phyloP scores from a whole-genome alignment of 2,797 vertebrate genomes.

The Tarsius wallacei region DNA sequence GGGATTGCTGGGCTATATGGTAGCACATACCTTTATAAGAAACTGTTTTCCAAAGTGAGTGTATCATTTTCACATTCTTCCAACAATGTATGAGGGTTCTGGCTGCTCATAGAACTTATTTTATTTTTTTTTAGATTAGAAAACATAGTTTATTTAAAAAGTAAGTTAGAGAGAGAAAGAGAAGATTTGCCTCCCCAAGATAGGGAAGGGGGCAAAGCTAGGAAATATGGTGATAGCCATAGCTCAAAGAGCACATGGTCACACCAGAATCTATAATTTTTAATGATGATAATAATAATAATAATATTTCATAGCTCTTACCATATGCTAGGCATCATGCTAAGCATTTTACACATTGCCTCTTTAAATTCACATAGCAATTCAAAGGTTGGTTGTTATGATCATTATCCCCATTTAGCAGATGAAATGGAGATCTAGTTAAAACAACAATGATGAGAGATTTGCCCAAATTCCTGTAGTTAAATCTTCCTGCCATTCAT shows the following conservation, averaged over 20 bases:
- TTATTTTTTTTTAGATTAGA: no score
- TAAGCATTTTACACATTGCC: conserved; percentile 6
- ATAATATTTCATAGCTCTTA: conserved; percentile 44
- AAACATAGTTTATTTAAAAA: no score
- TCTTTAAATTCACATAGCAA: conserved; percentile 5
- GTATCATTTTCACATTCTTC: conserved; percentile 40
- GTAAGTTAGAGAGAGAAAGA: no score
- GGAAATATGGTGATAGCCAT: no score
- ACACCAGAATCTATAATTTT: neutral
- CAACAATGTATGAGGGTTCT: neutral
- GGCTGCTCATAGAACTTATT: neutral
- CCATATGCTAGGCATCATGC: neutral
- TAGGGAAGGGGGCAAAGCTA: no score
- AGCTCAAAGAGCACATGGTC: no score
- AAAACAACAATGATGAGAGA: neutral
- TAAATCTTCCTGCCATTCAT: conserved; percentile 35
- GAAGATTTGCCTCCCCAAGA: no score
- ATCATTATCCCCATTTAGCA: conserved; percentile 54
- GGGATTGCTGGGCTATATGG: conserved; percentile 6
- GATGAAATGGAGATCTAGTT: conserved; percentile 36
- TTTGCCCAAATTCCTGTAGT: neutral
- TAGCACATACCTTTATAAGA: conserved; percentile 40
- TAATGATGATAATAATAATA: conserved; percentile 18
- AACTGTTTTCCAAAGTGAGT: conserved; percentile 40
- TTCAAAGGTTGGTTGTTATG: conserved; percentile 30